Base-by-base conservation (phyloP, 2,113 vertebrate genomes). In the Malurus elegans region DNA sequence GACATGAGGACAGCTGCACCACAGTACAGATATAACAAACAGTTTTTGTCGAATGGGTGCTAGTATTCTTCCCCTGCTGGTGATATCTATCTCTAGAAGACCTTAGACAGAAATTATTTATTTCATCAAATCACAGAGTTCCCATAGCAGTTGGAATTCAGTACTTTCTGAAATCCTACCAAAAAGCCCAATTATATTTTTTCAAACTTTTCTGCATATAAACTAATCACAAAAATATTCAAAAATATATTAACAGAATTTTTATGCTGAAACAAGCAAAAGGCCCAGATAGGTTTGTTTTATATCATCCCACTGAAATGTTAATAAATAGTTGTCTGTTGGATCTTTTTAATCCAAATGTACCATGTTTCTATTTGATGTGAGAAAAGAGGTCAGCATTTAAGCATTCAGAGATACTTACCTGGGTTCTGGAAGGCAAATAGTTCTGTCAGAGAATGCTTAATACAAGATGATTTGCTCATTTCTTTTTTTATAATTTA, bases 21-120 rank as follows among this genome's bases (percentile, higher is more conserved):
- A 31, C 7, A 44, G 8, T 21, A 34, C 2, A 60, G 11, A 13
- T 16, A 29, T 26, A 47, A 32, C 0, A 0, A 71, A 36, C 2
- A 9, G 1, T 18, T 67, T 86, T 76, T 83, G 8, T 26, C 23
- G 36, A 31, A 36, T 53, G 8, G 8, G 9, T 60, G 23, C 20
- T 31, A 12, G 16, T 56, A 4, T 56, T 86, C 24, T 61, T 83
- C 25, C 9, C 8, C 20, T 42, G 6, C 2, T 48, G 23, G 6
- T 16, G 66, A 7, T 8, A 56, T 45, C 32, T 64, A 5, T 38
- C 25, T 67, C 75, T n/a, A 75, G 51, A 92, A 71, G 4, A 10
- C 23, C 38, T 66, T 70, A 36, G 34, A 50, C 0, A 3, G 47
- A 61, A 89, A 54, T 23, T 0, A 50, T 42, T 71, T 34, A 3